Base-by-base conservation (phyloP, 2,113 vertebrate species). In the Tetraodon nigroviridis region DNA sequence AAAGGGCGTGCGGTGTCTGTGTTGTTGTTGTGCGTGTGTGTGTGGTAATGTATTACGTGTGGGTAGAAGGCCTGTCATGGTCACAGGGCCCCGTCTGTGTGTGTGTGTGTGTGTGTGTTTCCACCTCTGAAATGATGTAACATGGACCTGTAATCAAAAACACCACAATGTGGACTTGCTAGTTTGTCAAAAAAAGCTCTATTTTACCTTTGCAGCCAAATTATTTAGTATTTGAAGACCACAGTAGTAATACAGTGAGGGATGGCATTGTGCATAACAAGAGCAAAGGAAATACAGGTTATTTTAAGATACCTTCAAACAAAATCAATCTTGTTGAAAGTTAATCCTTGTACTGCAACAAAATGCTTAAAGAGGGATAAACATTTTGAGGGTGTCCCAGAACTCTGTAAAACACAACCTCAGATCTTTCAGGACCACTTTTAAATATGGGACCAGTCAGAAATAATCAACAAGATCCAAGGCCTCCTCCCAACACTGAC, bases 121-220 rank as follows among this genome's bases (percentile, higher is more conserved):
- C 70, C 63, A 80, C 89, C 89, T 91, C 88, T 37, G 55, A 79
- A 78, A 92, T 94, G 90, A 94, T 92, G 90, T 92, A 85, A 92
- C 92, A 88, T 84, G 83, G 79, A 76, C 73, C 81, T 84, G 71
- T 90, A 92, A 92, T 92, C 91, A 91, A 88, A 88, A 82, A 81
- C 84, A 92, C 87, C 90, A 92, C 91, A 91, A 91, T 89, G 89
- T 90, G 73, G 37, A 55, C 66, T 69, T 73, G 69, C 75, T 68
- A 76, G 72, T 59, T 73, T 37, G 32, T 37, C 42, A 52, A 41
- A 47, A 20, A 58, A 63, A 58, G 18, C 56, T 59, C 52, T 45
- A 46, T 46, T 46, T n/a, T 7, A 16, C 44, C 44, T 45, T 45
- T 16, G 29, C 29, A 32, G 29, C 29, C 8, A 7, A 32, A 32